phyloP scores from a whole-genome alignment of 2,797 vertebrate genomes.

The Megaceryle alcyon region DNA sequence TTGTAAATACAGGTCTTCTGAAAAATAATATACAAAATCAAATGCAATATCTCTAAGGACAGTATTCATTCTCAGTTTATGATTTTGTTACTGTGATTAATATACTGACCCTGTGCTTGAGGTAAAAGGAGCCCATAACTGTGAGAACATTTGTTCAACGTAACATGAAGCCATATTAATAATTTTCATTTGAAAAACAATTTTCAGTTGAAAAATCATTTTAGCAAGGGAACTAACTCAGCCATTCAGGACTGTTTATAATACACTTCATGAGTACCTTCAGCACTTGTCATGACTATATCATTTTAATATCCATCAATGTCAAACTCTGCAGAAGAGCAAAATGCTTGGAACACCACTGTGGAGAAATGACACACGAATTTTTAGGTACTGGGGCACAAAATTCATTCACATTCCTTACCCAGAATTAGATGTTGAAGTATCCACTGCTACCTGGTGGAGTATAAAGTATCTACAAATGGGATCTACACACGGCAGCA shows the following conservation, averaged over 20 bases:
- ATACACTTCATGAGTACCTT: neutral
- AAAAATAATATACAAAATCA: neutral
- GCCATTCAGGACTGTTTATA: neutral
- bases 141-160: neutral
- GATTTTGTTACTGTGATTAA: neutral
- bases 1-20: neutral
- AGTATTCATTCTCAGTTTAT: neutral
- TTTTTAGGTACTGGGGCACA: neutral
- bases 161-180: neutral
- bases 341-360: neutral
- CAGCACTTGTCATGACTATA: neutral
- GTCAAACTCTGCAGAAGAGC: accelerated
- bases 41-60: neutral
- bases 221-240: neutral
- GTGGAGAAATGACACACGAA: neutral
- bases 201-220: neutral
- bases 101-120: neutral
- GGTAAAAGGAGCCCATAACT: neutral
- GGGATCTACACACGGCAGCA: neutral
- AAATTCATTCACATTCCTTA: neutral
- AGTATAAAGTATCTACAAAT: neutral
- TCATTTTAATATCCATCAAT: neutral
- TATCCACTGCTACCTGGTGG: too few species aligned
- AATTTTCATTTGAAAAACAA: neutral
- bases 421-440: neutral